Evolutionary conservation across 2,797 vertebrate genomes (phyloP), one percentile per base, ranked within the genome.

Genomic region (Tiaroga cobitis): DNA sequence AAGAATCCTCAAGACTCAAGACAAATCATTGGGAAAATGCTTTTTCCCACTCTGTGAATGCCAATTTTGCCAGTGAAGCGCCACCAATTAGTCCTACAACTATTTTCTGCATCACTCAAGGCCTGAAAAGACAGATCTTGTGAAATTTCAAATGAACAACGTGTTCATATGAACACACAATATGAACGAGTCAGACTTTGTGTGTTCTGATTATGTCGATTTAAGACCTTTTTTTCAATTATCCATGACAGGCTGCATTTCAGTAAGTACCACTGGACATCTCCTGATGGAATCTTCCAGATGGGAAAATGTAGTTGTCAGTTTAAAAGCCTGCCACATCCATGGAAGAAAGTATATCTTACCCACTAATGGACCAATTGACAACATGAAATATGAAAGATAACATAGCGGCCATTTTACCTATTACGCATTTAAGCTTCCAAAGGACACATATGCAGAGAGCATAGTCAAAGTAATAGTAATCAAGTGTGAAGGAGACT

Each of bases 281-380:
- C 32, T 70, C 46, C 46, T 81, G 80, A 81, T 81, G 49, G 80
- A 41, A 51, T 72, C 34, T 54, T 70, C 1, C 15, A 70, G 49
- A 69, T 56, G 26, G n/a, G 34, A 70, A 69, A 70, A 81, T 39
- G 16, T 19, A 56, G 34, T 24, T 81, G 67, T 70, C 80, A 69
- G 46, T 54, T 81, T 81, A 54, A 81, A 70, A 81, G 80, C 67
- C 80, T 81, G 49, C 5, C 51, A 68, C 43, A 70, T 70, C 18
- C 49, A 70, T 4, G 24, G 49, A 70, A 70, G 78, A 34, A 37
- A 80, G 26, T 49, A 81, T 81, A 54, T 81, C 32, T 81, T 56
- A 41, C n/a, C 11, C 67, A 70, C 46, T 69, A 69, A 81, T 70
- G 32, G 46, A 81, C 61, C 41, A 65, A 49, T 24, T 80, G 78